These are phyloP conservation scores for Drosophila erecta DNA, from an alignment of 1,140 invertebrate species.

Conservation along the genomic window DNA sequence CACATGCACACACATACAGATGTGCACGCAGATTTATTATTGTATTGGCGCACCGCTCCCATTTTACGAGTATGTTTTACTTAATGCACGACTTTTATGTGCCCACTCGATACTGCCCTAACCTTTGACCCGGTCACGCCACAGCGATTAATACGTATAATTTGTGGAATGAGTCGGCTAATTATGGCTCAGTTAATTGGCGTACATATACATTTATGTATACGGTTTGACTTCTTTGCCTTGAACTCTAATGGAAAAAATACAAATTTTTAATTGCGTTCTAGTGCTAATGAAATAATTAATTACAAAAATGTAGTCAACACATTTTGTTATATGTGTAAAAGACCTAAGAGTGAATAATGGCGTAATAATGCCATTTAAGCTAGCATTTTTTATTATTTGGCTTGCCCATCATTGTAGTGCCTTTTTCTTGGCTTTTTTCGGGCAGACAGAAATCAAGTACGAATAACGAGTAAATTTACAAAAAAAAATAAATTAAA, in stretches of 20 bases:
- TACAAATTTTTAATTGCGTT: conserved; percentile 28
- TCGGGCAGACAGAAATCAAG: too few species aligned
- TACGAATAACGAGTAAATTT: too few species aligned
- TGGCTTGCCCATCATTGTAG: too few species aligned
- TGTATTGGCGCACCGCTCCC: conserved; percentile 27
- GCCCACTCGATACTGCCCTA: conserved; percentile 7
- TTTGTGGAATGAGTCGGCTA: conserved; percentile 19
- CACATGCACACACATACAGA: conserved; percentile 13
- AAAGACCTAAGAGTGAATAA: too few species aligned
- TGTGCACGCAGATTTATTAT: conserved; percentile 50
- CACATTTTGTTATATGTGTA: background rate
- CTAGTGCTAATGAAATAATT: conserved; percentile 38
- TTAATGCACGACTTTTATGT: conserved; percentile 50
- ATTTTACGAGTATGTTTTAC: conserved; percentile 62
- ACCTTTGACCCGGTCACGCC: conserved; percentile 18
- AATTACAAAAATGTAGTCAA: conserved; percentile 35
- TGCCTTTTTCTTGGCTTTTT: too few species aligned
- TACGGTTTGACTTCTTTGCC: conserved; percentile 5
- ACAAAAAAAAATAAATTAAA: too few species aligned
- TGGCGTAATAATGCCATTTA: too few species aligned
- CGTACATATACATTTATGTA: conserved; percentile 30
- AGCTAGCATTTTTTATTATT: too few species aligned
- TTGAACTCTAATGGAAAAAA: conserved; percentile 42
- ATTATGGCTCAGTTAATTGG: conserved; percentile 31
- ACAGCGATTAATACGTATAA: conserved; percentile 6